Percentiles rank a stretch among this genome's conserved stretches.
phyloP scores from a whole-genome alignment of 2,888 invertebrate species.

The Cantharis flavilabris region DNA sequence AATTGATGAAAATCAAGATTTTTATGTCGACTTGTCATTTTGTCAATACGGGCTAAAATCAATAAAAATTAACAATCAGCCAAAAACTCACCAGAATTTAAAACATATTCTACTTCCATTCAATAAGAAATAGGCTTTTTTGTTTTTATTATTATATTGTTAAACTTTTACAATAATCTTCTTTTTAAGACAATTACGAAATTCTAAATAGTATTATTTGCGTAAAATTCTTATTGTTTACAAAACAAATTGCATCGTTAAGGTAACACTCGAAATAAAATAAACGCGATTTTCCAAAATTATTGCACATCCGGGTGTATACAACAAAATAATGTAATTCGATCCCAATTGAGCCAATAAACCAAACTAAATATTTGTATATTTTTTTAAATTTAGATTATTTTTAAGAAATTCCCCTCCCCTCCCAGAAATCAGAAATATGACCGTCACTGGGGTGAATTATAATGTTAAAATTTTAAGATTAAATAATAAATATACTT shows the following conservation, averaged over 20 bases:
- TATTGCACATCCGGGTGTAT: background rate
- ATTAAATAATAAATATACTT: too few relatives aligned
- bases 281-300: background rate
- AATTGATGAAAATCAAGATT: too few relatives aligned
- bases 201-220: background rate
- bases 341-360: too few relatives aligned
- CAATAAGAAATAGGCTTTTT: background rate
- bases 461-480: too few relatives aligned
- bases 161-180: constrained; percentile 16
- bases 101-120: constrained; percentile 17
- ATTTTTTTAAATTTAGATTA: too few relatives aligned
- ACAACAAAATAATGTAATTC: too few relatives aligned
- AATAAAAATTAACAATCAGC: background rate
- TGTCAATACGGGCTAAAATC: background rate
- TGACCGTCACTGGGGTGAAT: too few relatives aligned
- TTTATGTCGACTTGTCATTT: too few relatives aligned
- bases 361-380: too few relatives aligned
- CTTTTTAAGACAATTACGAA: constrained; percentile 4
- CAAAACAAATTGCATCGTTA: constrained; percentile 13
- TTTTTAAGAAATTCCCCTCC: too few relatives aligned
- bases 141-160: constrained; percentile 6
- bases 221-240: constrained; percentile 12
- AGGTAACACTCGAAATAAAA: background rate
- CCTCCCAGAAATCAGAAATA: too few relatives aligned
- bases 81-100: constrained; percentile 9